phyloP scores from a whole-genome alignment of 2,113 vertebrate genomes.

The Halcyon senegalensis region DNA sequence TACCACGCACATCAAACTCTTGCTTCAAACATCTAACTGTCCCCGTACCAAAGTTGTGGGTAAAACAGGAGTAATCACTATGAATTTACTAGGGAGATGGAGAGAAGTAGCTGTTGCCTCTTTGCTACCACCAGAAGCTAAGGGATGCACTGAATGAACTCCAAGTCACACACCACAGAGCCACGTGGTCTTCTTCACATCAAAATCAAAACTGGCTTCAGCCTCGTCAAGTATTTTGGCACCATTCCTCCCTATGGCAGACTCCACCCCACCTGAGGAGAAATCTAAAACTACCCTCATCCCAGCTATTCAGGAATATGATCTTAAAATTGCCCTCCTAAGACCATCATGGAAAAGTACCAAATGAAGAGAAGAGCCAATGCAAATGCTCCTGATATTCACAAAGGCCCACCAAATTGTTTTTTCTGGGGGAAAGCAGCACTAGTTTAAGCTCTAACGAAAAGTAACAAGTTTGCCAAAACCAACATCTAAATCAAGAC shows the following conservation, averaged over 20 bases:
- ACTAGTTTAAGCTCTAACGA: not conserved
- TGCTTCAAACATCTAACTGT: not conserved
- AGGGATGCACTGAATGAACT: not conserved
- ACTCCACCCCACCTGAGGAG: not conserved
- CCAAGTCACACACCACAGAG: not conserved
- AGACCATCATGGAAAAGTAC: not conserved
- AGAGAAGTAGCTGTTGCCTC: not conserved
- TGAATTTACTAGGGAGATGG: not conserved
- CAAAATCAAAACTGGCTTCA: not conserved
- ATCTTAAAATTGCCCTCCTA: not conserved
- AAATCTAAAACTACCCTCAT: not conserved
- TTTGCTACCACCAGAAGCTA: not conserved
- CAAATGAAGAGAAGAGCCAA: not conserved
- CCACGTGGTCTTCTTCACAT: not conserved
- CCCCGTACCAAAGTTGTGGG: not conserved
- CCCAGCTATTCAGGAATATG: not conserved
- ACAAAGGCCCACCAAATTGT: not conserved
- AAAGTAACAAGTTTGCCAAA: not conserved
- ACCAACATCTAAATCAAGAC: not conserved
- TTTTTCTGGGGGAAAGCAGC: not conserved
- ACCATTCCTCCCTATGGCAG: not conserved
- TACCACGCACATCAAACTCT: not conserved
- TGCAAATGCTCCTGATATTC: not conserved
- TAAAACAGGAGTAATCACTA: rapidly evolving
- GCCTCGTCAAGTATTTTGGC: not conserved